These are phyloP conservation scores for Bos javanicus DNA, from an alignment of 2,113 vertebrate species.

Conservation along the genomic window DNA sequence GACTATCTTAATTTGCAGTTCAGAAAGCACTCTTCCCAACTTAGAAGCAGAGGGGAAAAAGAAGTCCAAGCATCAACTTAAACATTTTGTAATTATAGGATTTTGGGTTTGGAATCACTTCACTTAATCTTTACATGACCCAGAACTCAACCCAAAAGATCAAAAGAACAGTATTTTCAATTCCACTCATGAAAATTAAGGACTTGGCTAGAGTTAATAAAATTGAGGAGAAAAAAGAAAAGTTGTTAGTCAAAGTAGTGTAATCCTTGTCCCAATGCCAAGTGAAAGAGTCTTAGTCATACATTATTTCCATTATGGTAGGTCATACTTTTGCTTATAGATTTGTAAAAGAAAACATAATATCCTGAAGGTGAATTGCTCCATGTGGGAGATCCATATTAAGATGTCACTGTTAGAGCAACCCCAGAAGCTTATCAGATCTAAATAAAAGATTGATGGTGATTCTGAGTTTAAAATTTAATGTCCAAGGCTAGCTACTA, in stretches of 20 bases:
- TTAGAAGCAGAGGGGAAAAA: neutral
- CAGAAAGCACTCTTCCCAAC: neutral
- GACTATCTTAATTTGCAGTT: conserved; percentile 24
- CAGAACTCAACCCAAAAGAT: conserved; percentile 59
- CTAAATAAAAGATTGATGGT: conserved; percentile 73
- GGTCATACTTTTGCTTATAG: neutral
- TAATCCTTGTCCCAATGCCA: neutral
- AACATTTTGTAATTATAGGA: conserved; percentile 48
- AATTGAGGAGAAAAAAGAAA: neutral
- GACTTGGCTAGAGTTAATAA: conserved; percentile 14
- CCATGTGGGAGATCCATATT: neutral
- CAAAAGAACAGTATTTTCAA: conserved; percentile 40
- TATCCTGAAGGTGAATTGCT: neutral
- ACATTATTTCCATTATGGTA: neutral
- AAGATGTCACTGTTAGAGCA: neutral
- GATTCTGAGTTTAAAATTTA: conserved; percentile 68
- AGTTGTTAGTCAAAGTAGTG: neutral
- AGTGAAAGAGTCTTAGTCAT: neutral
- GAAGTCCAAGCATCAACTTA: neutral
- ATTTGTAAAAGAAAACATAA: neutral
- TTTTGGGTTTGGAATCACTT: conserved; percentile 52
- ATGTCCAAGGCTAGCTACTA: conserved; percentile 51
- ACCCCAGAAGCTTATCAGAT: conserved; percentile 41
- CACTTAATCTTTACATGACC: conserved; percentile 60
- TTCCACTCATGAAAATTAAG: conserved; percentile 43